These are phyloP conservation scores for Pheosia tremula DNA, from an alignment of 2,888 invertebrate species.

Conservation along the genomic window DNA sequence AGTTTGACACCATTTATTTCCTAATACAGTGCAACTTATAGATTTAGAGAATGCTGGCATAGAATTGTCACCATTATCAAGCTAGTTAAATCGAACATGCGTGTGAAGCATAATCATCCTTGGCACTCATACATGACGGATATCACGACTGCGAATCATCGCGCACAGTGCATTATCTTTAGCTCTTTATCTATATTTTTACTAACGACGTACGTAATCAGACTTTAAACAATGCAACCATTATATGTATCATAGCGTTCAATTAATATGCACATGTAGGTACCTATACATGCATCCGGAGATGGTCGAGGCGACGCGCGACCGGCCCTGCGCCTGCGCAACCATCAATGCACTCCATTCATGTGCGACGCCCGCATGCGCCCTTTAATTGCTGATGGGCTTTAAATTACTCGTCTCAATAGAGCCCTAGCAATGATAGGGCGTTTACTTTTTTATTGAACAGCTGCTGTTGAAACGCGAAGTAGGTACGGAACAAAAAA, in stretches of 20 bases:
- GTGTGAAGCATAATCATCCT: neutral
- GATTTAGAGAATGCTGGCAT: no score
- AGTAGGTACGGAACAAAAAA: constrained; percentile 8
- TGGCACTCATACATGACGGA: neutral
- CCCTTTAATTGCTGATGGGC: constrained; percentile 60
- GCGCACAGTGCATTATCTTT: neutral
- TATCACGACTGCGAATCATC: neutral
- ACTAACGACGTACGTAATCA: constrained; percentile 1
- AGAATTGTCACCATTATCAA: no score
- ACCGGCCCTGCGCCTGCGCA: constrained; percentile 42
- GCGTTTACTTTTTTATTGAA: constrained; percentile 18
- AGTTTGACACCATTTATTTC: no score
- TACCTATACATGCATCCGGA: constrained; percentile 28
- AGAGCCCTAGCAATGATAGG: constrained; percentile 26
- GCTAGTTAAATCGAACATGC: neutral
- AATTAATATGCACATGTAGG: constrained; percentile 31
- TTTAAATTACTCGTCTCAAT: constrained; percentile 52
- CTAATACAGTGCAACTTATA: no score
- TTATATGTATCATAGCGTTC: constrained; percentile 6
- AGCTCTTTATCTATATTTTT: neutral
- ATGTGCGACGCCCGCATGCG: constrained; percentile 59
- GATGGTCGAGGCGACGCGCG: constrained; percentile 43
- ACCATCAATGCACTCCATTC: constrained; percentile 62
- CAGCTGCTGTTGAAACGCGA: constrained; percentile 23
- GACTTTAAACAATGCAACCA: neutral